Conservation (phyloP, 2,797 vertebrate species). For the Epinephelus awoara region DNA sequence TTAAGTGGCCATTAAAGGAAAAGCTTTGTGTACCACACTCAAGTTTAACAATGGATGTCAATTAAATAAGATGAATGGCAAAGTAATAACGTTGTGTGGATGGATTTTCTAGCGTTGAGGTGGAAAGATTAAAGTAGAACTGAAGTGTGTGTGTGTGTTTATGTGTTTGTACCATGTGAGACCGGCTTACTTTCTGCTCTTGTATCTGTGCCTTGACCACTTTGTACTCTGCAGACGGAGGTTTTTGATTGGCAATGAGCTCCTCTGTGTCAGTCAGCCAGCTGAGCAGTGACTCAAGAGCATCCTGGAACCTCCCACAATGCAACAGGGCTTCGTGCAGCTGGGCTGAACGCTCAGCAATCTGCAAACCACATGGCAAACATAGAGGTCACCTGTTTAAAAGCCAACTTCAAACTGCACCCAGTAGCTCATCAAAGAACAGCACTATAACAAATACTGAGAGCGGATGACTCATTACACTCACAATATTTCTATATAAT, state of each 20-base stretch:
- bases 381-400: conserved; percentile 49
- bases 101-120: conserved; percentile 19
- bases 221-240: conserved; percentile 97
- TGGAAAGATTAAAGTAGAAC: conserved; percentile 27
- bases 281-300: conserved; percentile 96
- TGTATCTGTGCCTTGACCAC: conserved; percentile 99
- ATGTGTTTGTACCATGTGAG: conserved; percentile 1
- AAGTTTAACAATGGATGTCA: conserved; percentile 63
- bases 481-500: conserved; percentile 5
- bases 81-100: conserved; percentile 24
- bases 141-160: conserved; percentile 1
- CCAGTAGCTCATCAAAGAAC: neutral
- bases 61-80: conserved; percentile 61
- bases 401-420: conserved; percentile 1
- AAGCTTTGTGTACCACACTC: conserved; percentile 58
- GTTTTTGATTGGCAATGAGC: conserved; percentile 96
- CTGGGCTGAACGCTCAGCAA: conserved; percentile 95
- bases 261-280: conserved; percentile 99
- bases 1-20: conserved; percentile 58
- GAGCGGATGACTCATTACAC: conserved; percentile 2
- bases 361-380: conserved; percentile 81
- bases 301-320: conserved; percentile 98
- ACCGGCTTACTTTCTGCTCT: conserved; percentile 94
- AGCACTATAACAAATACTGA: conserved; percentile 1
- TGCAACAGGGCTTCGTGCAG: conserved; percentile 97